Evolutionary conservation across 2,888 invertebrate genomes (phyloP), one percentile per base, ranked within the genome.

Genomic region (Ellobium chinense): DNA sequence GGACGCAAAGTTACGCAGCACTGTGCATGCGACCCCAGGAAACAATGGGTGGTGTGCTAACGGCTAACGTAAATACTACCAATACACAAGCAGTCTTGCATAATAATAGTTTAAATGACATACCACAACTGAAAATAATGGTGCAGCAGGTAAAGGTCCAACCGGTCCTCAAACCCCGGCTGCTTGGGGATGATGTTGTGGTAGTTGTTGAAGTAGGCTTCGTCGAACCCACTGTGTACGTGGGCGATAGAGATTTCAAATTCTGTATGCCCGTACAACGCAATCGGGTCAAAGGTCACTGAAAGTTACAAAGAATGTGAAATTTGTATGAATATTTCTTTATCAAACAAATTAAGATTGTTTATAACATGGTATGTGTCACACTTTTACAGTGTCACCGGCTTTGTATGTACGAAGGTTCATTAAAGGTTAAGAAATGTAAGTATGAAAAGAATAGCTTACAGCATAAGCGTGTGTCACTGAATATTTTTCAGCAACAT

Each of bases 81-180:
- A n/a, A n/a, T n/a, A n/a, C n/a, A n/a, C n/a, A n/a, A n/a, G n/a
- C n/a, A n/a, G n/a, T n/a, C n/a, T n/a, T n/a, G n/a, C n/a, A n/a
- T n/a, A n/a, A n/a, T n/a, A n/a, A n/a, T n/a, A n/a, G 54, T 18
- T 18, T 54, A 54, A 14, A 54, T 14, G 9, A 24, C 63, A 29
- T 29, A 63, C 63, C 63, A 63, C 29, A 63, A 18, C 29, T 63
- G 63, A 18, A 63, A 63, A 18, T 63, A 27, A 29, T 63, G 63
- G 29, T 63, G 31, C 3, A 63, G 31, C 24, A 27, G 31, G 63
- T 63, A 63, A 2, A 63, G 31, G 63, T 63, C 14, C 5, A 24
- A 29, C 18, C 63, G 2, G n/a, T 24, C 29, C 31, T 63, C 27
- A 18, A 63, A 63, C 24, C 63, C 63, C 4, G 63, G 9, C 63